Evolutionary conservation across 30 jellyfish, hydroid and myxozoan species (phyloP), one percentile per base, ranked within the genome.

Genomic region (Aurelia sp.): DNA sequence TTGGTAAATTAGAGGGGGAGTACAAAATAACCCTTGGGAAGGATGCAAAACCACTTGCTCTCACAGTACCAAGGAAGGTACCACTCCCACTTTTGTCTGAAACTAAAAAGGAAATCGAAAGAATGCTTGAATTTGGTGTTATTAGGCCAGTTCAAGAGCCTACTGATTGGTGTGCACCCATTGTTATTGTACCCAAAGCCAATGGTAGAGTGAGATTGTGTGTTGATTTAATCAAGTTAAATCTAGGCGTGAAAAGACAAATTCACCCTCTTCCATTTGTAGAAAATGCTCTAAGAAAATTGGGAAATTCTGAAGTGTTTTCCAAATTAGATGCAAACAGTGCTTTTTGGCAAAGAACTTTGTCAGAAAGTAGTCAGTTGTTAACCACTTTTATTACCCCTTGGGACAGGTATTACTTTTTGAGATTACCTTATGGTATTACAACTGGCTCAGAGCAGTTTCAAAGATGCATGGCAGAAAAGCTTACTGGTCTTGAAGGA

Each of bases 121-220:
- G 91, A 60, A 89, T 89, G 97, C 63, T 40, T 13, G 40, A 12
- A 63, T n/a, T 81, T 59, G 93, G 97, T 13, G 96, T 89, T 61
- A 89, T 82, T 3, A 71, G 53, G 60, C 85, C 74, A 55, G 74
- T 81, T 15, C 93, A 89, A 16, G 70, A 71, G 27, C 91, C 90
- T 9, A 89, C 97, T 12, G 96, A 73, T 62, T 81, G 95, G 96
- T 73, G 90, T 59, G 86, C 87, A 11, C 87, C 95, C 1, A 81
- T 89, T 22, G 87, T 89, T n/a, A 88, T 73, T 17, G 91, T 73
- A 23, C 73, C 75, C n/a, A n/a, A n/a, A n/a, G n/a, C n/a, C n/a
- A n/a, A n/a, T 31, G 82, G 62, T 41, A 52, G 82, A 31, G 83
- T 89, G 21, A 63, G 95, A 52, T 27, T 89, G 18, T 81, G 95